phyloP scores from a whole-genome alignment of 1,140 invertebrate genomes.

The Leucophenga varia region DNA sequence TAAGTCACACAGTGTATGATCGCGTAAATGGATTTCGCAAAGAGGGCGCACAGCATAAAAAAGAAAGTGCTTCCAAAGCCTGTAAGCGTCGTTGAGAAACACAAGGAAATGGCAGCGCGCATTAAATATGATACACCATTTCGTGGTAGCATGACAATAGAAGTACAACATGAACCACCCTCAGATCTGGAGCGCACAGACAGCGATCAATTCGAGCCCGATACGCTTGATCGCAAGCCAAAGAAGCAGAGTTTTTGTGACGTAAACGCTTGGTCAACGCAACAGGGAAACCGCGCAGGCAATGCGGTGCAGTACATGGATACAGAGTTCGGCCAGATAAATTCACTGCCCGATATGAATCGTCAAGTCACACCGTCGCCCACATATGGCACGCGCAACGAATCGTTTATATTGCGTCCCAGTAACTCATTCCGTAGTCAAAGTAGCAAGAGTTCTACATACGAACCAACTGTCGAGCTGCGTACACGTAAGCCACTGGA shows the following conservation, averaged over 20 bases:
- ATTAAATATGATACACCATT: slow-evolving; percentile 56
- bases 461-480: slow-evolving; percentile 5
- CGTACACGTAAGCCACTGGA: neutral
- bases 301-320: slow-evolving; percentile 59
- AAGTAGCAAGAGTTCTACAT: slow-evolving; percentile 1
- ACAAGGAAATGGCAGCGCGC: slow-evolving; percentile 43
- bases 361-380: slow-evolving; percentile 10
- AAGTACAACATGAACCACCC: slow-evolving; percentile 63
- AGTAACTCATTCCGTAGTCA: slow-evolving; percentile 44
- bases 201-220: slow-evolving; percentile 75
- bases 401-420: slow-evolving; percentile 36
- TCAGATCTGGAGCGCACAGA: slow-evolving; percentile 52
- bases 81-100: slow-evolving; percentile 25
- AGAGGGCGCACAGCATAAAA: slow-evolving; percentile 43
- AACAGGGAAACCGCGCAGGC: slow-evolving; percentile 37
- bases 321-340: slow-evolving; percentile 61
- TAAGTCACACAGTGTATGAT: slow-evolving; percentile 68
- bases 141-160: slow-evolving; percentile 64
- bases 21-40: slow-evolving; percentile 46
- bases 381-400: slow-evolving; percentile 16
- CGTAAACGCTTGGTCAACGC: slow-evolving; percentile 56
- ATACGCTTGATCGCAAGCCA: slow-evolving; percentile 80
- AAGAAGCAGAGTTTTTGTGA: slow-evolving; percentile 60
- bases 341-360: slow-evolving; percentile 47
- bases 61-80: slow-evolving; percentile 35